Conservation (phyloP, 2,797 vertebrate species). For the Hypotaenidia okinawae region DNA sequence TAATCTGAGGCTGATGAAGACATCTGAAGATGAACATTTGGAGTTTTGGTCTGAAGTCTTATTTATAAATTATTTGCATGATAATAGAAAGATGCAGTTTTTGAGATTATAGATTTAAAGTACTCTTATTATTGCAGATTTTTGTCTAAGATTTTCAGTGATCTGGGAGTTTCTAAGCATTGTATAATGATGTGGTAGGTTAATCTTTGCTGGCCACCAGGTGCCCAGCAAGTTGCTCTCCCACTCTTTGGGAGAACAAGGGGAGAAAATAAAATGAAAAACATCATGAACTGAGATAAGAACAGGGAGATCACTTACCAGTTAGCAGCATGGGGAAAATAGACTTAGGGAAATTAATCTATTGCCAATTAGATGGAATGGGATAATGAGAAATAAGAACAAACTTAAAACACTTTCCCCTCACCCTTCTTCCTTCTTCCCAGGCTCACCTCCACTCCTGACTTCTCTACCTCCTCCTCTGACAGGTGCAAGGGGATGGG, state of each 20-base stretch:
- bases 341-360: not conserved
- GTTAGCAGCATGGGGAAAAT: rapidly evolving
- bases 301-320: not conserved
- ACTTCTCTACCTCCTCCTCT: not conserved
- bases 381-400: not conserved
- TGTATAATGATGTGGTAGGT: not conserved
- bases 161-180: not conserved
- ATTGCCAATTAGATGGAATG: not conserved
- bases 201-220: not conserved
- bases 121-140: not conserved
- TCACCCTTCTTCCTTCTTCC: not conserved
- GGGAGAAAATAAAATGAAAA: not conserved
- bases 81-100: not conserved
- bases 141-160: not conserved
- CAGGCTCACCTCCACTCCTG: not conserved
- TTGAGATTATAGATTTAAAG: not conserved
- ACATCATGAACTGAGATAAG: too few species aligned
- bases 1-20: not conserved
- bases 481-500: rapidly evolving
- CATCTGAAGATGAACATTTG: not conserved
- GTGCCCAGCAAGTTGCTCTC: not conserved
- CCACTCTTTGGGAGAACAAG: not conserved
- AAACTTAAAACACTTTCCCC: not conserved
- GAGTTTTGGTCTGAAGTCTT: not conserved
- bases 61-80: not conserved